phyloP scores from a whole-genome alignment of 2,113 vertebrate species.

The Spea bombifrons region DNA sequence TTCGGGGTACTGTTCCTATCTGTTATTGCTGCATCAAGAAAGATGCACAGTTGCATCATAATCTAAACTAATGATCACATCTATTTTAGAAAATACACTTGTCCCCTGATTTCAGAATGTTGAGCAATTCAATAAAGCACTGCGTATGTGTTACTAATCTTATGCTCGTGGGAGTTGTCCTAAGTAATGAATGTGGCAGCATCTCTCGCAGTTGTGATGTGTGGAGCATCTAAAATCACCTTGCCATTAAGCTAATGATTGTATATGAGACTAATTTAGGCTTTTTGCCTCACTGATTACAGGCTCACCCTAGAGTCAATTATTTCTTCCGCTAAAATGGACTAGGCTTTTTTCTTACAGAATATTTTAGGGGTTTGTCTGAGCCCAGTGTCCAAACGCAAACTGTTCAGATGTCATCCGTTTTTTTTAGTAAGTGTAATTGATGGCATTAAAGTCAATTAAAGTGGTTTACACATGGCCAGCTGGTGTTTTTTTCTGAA shows the following conservation, averaged over 20 bases:
- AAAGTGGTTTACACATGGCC: constrained; percentile 19
- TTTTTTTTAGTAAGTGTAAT: background rate
- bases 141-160: constrained; percentile 22
- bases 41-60: background rate
- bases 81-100: constrained; percentile 9
- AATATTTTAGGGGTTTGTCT: background rate
- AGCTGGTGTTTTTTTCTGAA: constrained; percentile 51
- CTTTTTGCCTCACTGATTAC: constrained; percentile 68
- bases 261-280: constrained; percentile 61
- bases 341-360: background rate
- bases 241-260: constrained; percentile 50
- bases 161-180: constrained; percentile 25
- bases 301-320: constrained; percentile 47
- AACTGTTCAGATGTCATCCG: background rate
- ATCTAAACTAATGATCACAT: background rate
- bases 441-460: background rate
- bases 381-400: background rate
- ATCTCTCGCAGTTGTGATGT: constrained; percentile 17
- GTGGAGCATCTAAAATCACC: constrained; percentile 24
- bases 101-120: constrained; percentile 4
- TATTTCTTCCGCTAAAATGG: constrained; percentile 17
- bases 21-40: too few species aligned
- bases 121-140: constrained; percentile 26
- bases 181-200: constrained; percentile 29
- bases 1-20: too few species aligned